phyloP scores from a whole-genome alignment of 2,888 invertebrate species.

The Masnerella sp. region DNA sequence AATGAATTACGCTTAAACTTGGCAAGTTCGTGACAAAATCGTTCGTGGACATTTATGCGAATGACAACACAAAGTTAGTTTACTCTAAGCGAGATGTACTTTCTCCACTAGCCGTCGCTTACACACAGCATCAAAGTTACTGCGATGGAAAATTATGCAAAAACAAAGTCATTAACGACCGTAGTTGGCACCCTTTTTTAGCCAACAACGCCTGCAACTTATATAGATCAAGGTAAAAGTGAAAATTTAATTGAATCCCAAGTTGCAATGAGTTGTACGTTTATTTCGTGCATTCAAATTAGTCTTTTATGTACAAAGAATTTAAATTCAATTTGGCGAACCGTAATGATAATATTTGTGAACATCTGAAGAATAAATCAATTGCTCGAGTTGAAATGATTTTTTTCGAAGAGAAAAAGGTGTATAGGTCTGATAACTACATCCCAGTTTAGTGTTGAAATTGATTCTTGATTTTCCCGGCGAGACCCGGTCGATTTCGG shows the following conservation, averaged over 20 bases:
- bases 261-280: background rate
- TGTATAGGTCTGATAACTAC: slow-evolving; percentile 82
- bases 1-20: slow-evolving; percentile 12
- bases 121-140: slow-evolving; percentile 70
- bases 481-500: slow-evolving; percentile 82
- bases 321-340: background rate
- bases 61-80: slow-evolving; percentile 81
- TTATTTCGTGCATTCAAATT: too few species aligned
- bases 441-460: slow-evolving; percentile 85
- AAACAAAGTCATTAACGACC: slow-evolving; percentile 83
- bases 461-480: slow-evolving; percentile 83
- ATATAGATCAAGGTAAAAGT: slow-evolving; percentile 79
- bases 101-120: slow-evolving; percentile 64
- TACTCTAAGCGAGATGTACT: slow-evolving; percentile 71
- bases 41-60: slow-evolving; percentile 80
- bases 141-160: slow-evolving; percentile 78
- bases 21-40: slow-evolving; percentile 27
- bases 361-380: too few species aligned
- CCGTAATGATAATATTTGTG: too few species aligned
- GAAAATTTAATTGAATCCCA: slow-evolving; percentile 56
- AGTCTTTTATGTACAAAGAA: background rate
- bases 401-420: slow-evolving; percentile 66
- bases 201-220: slow-evolving; percentile 85
- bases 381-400: background rate
- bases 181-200: slow-evolving; percentile 85